Conservation (phyloP, 1,140 invertebrate genomes). For the Drosophila lacertosa region DNA sequence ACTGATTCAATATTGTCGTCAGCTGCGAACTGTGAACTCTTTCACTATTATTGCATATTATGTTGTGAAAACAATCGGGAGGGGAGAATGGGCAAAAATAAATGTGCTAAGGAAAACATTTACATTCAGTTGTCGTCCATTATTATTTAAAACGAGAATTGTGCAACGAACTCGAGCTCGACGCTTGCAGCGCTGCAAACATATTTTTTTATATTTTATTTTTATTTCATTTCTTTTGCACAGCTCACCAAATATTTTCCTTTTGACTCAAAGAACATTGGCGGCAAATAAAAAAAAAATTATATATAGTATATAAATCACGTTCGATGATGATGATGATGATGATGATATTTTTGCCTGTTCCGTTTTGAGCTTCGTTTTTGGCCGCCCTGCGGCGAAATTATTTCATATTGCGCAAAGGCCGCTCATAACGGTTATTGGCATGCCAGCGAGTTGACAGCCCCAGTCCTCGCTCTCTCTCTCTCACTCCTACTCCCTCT, state of each 20-base stretch:
- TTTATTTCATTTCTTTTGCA: no score
- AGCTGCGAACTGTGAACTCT: not conserved
- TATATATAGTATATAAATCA: no score
- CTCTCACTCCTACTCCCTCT: not conserved
- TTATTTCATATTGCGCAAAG: constrained; percentile 58
- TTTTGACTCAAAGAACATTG: constrained; percentile 65
- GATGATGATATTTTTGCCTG: constrained; percentile 13
- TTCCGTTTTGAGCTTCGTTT: constrained; percentile 22
- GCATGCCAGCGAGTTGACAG: constrained; percentile 45
- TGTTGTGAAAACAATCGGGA: constrained; percentile 8
- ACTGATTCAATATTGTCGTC: no score
- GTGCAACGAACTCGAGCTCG: not conserved
- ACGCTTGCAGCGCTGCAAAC: not conserved
- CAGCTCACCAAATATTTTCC: constrained; percentile 68
- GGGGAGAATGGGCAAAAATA: no score
- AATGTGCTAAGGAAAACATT: constrained; percentile 17
- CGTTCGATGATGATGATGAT: constrained; percentile 58
- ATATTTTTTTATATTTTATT: no score
- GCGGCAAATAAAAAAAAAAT: constrained; percentile 55
- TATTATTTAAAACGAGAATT: constrained; percentile 24
- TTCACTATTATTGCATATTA: constrained; percentile 6
- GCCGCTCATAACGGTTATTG: constrained; percentile 24
- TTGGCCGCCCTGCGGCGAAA: constrained; percentile 53
- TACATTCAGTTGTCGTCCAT: constrained; percentile 15
- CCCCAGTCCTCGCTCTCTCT: constrained; percentile 15